These are phyloP conservation scores for Pterois miles DNA, from an alignment of 2,797 vertebrate species.

Conservation along the genomic window DNA sequence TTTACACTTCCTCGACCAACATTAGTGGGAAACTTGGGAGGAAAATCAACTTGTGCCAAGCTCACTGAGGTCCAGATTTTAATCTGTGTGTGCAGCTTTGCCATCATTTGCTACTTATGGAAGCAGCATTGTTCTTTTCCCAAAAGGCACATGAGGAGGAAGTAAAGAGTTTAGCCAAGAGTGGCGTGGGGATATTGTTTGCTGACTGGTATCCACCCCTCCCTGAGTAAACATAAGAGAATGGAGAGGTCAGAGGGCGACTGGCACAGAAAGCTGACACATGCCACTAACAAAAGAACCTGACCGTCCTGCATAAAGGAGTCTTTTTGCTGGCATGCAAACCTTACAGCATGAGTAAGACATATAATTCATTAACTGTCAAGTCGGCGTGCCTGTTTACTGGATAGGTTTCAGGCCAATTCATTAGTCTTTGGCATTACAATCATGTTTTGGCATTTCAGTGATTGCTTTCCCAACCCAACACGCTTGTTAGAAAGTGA, in stretches of 20 bases:
- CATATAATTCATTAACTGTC: slow-evolving; percentile 5
- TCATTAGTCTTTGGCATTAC: background rate
- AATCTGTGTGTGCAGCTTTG: slow-evolving; percentile 77
- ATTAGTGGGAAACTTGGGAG: slow-evolving; percentile 45
- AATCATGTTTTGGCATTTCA: background rate
- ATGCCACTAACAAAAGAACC: slow-evolving; percentile 53
- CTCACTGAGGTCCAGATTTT: slow-evolving; percentile 67
- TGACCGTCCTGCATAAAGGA: slow-evolving; percentile 6
- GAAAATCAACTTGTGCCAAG: slow-evolving; percentile 65
- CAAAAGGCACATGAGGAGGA: slow-evolving; percentile 69
- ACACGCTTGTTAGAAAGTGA: background rate
- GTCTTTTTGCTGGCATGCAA: slow-evolving; percentile 32
- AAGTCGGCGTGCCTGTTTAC: background rate
- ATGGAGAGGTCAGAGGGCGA: slow-evolving; percentile 69
- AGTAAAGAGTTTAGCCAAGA: slow-evolving; percentile 58
- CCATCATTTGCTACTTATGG: slow-evolving; percentile 81
- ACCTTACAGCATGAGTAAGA: slow-evolving; percentile 14
- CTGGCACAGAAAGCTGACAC: slow-evolving; percentile 52
- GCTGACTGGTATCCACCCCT: slow-evolving; percentile 63
- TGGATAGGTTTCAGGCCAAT: background rate
- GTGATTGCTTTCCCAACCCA: background rate
- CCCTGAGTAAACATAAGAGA: slow-evolving; percentile 63
- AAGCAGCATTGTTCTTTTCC: slow-evolving; percentile 86
- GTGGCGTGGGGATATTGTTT: slow-evolving; percentile 75
- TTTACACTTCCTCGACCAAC: slow-evolving; percentile 22